Evolutionary conservation across 2,888 invertebrate genomes (phyloP), one percentile per base, ranked within the genome.

Genomic region (Drosophila nr. perissopoda): DNA sequence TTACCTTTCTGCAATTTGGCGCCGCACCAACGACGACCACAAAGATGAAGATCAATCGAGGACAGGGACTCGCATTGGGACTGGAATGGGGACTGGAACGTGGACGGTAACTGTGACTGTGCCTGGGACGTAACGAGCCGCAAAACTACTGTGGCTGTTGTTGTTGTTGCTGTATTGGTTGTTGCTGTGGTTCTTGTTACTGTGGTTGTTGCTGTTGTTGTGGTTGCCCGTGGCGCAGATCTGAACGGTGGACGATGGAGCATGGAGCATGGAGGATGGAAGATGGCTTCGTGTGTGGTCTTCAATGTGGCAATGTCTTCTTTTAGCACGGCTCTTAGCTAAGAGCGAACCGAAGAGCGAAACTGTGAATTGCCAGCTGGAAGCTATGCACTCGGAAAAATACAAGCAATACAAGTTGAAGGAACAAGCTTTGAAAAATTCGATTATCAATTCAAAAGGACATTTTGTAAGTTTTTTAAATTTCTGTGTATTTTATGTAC

Each of bases 221-320:
- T 51, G 67, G 76, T 73, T 78, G 82, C 81, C 78, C 73, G 82
- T 87, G 85, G 89, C 80, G 80, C 75, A 73, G 64, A 52, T 68
- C 57, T 49, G 54, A 57, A 63, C 59, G 42, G 38, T 56, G 45
- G 42, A 61, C 48, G 40, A n/a, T 42, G 56, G n/a, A 33, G 27
- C 49, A 6, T 25, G 53, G 25, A 36, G 33, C 33, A 25, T 42
- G 53, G 16, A 36, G 36, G 51, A 25, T 52, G 65, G 52, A 64
- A 62, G 69, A 8, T 51, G 74, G 60, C 89, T 68, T 79, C 89
- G 90, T 89, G 89, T 89, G 89, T 90, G 89, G 89, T 89, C 89
- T 65, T 25, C 80, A 67, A 71, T 75, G 72, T 82, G 72, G 76
- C 82, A 71, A 79, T 76, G 79, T 81, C 90, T 89, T 78, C 85